Base-by-base conservation (phyloP, 2,888 invertebrate species). In the Argyresthia goedartella region DNA sequence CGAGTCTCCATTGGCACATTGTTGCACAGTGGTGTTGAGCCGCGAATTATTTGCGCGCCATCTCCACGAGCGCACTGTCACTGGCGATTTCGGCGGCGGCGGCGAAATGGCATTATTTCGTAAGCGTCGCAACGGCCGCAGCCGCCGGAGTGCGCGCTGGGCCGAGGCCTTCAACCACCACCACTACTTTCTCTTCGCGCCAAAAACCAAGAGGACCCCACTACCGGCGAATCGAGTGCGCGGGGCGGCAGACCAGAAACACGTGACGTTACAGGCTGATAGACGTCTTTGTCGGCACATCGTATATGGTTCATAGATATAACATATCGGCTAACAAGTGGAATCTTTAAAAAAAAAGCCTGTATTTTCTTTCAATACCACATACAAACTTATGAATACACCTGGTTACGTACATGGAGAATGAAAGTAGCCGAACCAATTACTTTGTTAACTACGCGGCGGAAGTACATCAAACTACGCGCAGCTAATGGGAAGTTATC, bases 1-100 rank as follows among this genome's bases (percentile, higher is more conserved):
- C 80, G 65, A 76, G 65, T 73, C 73, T 80, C 82, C 85, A 85
- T 81, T 68, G 70, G 80, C 81, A 81, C 85, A 86, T 86, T 71
- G 76, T 82, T 73, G 77, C 64, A 67, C 67, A 63, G 25, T 25
- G 50, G 41, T 13, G 41, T 50, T 41, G 50, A 50, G 48, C 8
- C 69, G 72, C 73, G 74, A 69, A 77, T 78, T 81, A 81, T 78
- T 79, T 68, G 73, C 72, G 75, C 78, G 79, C 69, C 85, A 85
- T 84, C 73, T 77, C 79, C 68, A 70, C 70, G 65, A 64, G 59
- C 69, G 56, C 71, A 70, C 71, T 73, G 58, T 74, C 72, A 79
- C 75, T 77, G 73, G 65, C 74, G 65, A 74, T 69, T 76, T 76
- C 65, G 74, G 69, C 65, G 72, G 66, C 68, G 66, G 67, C 67